A percentile compares a stretch with the other conserved stretches of the same genome.
Conservation (phyloP, 2,888 invertebrate species). For the Perdita meconis region DNA sequence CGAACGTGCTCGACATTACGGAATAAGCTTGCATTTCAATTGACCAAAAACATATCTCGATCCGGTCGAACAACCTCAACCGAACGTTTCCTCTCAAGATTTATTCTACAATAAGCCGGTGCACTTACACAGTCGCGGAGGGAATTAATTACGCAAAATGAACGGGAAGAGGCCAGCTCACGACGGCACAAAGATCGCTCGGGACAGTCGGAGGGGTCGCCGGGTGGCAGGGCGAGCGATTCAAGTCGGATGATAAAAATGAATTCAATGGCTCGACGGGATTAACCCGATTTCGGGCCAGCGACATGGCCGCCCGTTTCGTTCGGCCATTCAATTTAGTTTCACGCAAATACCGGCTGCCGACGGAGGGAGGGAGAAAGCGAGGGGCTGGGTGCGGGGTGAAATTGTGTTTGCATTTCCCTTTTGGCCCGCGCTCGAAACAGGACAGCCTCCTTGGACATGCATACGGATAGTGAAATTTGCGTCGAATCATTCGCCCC, state of each 20-base stretch:
- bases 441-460: slow-evolving; percentile 52
- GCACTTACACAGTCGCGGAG: too few relatives aligned
- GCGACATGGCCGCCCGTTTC: slow-evolving; percentile 52
- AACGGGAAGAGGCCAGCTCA: not conserved
- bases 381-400: slow-evolving; percentile 18
- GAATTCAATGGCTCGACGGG: slow-evolving; percentile 62
- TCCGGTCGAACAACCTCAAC: too few relatives aligned
- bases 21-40: too few relatives aligned
- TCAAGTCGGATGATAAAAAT: slow-evolving; percentile 62
- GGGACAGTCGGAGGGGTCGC: slow-evolving; percentile 1
- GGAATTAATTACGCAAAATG: not conserved
- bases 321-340: slow-evolving; percentile 69
- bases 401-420: slow-evolving; percentile 63
- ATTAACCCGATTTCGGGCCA: slow-evolving; percentile 61
- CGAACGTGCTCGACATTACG: too few relatives aligned
- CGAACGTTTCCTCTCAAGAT: too few relatives aligned
- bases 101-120: too few relatives aligned
- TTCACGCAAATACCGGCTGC: slow-evolving; percentile 57
- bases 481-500: slow-evolving; percentile 45
- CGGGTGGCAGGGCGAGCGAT: slow-evolving; percentile 33
- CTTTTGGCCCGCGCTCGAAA: slow-evolving; percentile 52
- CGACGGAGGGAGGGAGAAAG: slow-evolving; percentile 5
- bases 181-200: not conserved
- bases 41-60: too few relatives aligned
- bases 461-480: slow-evolving; percentile 55